Conservation (phyloP, 2,797 vertebrate species). For the Momotus momota region DNA sequence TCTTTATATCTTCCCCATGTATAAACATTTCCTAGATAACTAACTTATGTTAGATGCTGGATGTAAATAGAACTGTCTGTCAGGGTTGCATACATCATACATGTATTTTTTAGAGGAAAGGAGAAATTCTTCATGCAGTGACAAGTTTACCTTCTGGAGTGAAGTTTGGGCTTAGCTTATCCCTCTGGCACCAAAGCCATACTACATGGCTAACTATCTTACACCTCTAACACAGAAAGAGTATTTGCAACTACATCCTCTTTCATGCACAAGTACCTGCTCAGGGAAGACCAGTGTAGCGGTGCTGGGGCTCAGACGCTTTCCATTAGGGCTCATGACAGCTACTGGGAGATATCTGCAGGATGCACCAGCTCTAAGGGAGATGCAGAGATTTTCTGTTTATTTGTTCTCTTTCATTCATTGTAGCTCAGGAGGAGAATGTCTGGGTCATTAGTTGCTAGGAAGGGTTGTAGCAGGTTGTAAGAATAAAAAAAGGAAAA, state of each 20-base stretch:
- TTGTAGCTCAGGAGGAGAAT: background rate
- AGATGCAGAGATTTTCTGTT: constrained; percentile 27
- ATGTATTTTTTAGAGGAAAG: background rate
- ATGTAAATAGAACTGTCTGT: background rate
- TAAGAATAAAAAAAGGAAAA: too few species aligned
- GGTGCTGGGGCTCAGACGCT: background rate
- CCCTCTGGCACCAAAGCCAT: background rate
- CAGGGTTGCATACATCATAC: background rate
- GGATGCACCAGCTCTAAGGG: background rate
- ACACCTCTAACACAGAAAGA: background rate
- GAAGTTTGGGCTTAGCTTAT: background rate
- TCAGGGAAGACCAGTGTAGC: background rate
- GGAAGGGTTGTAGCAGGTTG: background rate
- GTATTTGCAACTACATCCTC: background rate
- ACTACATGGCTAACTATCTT: background rate
- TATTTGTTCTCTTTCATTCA: constrained; percentile 27
- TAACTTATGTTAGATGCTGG: background rate
- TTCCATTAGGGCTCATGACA: constrained; percentile 36
- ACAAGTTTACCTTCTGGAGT: background rate
- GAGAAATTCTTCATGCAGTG: background rate
- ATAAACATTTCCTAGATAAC: background rate
- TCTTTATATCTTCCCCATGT: background rate
- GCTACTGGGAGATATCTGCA: constrained; percentile 19
- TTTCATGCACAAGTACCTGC: constrained; percentile 13
- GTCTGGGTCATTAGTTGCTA: constrained; percentile 30